Base-by-base conservation (phyloP, 2,797 vertebrate species). In the Coregonus ussuriensis region DNA sequence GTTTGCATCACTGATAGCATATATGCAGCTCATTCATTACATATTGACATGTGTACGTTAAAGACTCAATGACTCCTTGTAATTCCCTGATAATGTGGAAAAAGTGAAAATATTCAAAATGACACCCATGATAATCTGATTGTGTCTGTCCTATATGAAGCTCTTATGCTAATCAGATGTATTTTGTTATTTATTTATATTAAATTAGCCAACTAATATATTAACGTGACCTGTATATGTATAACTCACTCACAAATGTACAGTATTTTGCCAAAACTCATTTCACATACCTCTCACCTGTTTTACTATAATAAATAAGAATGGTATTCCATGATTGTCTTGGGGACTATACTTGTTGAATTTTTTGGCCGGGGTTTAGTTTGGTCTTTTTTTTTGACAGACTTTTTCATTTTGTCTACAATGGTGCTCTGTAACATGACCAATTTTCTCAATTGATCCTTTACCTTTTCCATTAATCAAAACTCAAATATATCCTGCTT, bases 281-380 rank as follows among this genome's bases (percentile, higher is more conserved):
- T 81, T 67, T 35, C 18, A 72, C 37, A 79, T 6, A 66, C 69
- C 65, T 21, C 21, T 63, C 59, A 63, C 21, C 33, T 35, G 63
- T 54, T 15, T 71, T 56, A 77, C 29, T 16, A 25, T 63, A 85
- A 85, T 83, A 83, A 81, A 85, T 2, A 18, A 59, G 4, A 9
- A 31, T 65, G 25, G 21, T 2, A 0, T 11, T 72, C 3, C 6
- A 70, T 77, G 65, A 21, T 25, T 9, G 29, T 68, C 14, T 18
- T 21, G 33, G 33, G 15, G 41, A 47, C 13, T 47, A 47, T 47
- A 13, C 41, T 47, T 47, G 2, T 47, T 7, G 9, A 7, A 47
- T 47, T 47, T 47, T 47, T 47, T 9, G 2, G 7, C 7, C 9
- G 7, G 13, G 41, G 41, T 47, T 47, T 47, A 13, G 41, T 47